Conservation (phyloP, 2,113 vertebrate species). For the Grammomys surdaster region DNA sequence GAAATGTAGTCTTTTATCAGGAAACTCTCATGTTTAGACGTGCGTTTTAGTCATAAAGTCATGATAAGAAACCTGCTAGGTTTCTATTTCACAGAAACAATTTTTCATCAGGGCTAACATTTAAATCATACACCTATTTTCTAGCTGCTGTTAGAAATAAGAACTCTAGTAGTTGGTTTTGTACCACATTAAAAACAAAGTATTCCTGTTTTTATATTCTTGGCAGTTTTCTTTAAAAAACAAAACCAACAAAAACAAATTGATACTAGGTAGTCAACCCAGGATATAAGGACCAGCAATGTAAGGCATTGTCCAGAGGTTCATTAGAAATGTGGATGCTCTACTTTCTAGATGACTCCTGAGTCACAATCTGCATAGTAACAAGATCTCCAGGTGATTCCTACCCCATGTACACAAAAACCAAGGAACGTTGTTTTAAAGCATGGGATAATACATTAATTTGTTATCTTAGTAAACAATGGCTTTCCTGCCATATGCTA, state of each 20-base stretch:
- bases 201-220: neutral
- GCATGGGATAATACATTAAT: neutral
- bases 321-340: conserved; percentile 10
- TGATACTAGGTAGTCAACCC: neutral
- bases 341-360: neutral
- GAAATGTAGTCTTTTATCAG: neutral
- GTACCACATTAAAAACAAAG: neutral
- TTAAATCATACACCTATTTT: neutral
- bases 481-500: neutral
- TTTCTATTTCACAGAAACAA: neutral
- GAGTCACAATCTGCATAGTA: neutral
- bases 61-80: neutral
- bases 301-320: neutral
- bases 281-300: neutral
- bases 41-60: neutral
- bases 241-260: neutral
- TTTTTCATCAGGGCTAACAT: neutral
- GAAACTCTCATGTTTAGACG: too few relatives aligned
- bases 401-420: neutral
- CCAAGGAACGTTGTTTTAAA: neutral
- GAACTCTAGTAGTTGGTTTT: neutral
- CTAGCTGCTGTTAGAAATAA: neutral
- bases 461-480: conserved; percentile 38
- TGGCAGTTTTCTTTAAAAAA: neutral
- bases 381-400: conserved; percentile 17